Percentiles rank a stretch among this genome's conserved stretches.
Evolutionary conservation across 1,140 invertebrate species (phyloP).

Genomic region (Orchesella cincta): DNA sequence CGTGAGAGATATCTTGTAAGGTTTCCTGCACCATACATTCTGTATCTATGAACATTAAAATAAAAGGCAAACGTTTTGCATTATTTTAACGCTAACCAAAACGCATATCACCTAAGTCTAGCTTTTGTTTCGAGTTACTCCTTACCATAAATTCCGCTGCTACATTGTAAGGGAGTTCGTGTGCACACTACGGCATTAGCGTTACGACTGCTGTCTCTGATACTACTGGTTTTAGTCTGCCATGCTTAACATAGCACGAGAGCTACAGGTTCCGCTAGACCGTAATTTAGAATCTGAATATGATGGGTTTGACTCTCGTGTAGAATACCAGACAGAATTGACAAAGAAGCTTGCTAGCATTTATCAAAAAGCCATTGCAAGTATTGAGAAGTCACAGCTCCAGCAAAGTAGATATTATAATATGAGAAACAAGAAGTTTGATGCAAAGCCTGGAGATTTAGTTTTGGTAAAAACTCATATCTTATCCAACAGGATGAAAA

Average conservation of each 20-base stretch:
- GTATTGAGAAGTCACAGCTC: neutral
- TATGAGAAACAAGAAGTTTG: neutral
- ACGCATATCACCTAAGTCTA: too few species aligned
- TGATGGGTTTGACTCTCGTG: conserved; percentile 1
- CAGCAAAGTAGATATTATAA: neutral
- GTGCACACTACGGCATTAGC: conserved; percentile 56
- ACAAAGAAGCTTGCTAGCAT: neutral
- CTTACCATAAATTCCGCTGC: too few species aligned
- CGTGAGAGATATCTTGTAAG: too few species aligned
- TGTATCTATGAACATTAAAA: too few species aligned
- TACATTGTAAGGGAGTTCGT: too few species aligned
- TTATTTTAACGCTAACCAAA: too few species aligned
- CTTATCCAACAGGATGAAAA: conserved; percentile 1
- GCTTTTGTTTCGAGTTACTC: too few species aligned
- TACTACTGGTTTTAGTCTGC: conserved; percentile 54
- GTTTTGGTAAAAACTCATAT: neutral
- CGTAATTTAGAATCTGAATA: conserved; percentile 1
- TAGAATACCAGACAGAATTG: conserved; percentile 2
- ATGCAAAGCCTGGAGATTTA: neutral
- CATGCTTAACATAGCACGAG: conserved; percentile 35
- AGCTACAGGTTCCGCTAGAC: neutral
- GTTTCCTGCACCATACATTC: too few species aligned
- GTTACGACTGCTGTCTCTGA: conserved; percentile 56
- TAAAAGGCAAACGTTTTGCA: too few species aligned
- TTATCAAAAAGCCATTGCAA: conserved; percentile 1